Percentiles rank a stretch among this genome's conserved stretches.
Evolutionary conservation across 2,888 invertebrate species (phyloP).

Genomic region (Rosalia funebris): DNA sequence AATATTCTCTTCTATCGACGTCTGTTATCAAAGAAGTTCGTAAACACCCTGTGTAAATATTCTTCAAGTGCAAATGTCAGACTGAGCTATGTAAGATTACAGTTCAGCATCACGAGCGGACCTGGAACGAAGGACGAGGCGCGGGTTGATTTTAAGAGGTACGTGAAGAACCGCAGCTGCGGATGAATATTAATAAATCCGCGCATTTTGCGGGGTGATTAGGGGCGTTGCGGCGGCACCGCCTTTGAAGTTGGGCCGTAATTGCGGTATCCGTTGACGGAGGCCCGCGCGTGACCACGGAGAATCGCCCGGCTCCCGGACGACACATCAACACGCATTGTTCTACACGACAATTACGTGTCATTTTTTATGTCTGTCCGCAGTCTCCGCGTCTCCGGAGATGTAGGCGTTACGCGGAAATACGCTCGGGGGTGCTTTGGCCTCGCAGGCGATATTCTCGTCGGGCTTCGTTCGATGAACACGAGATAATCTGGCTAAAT

Average conservation of each 20-base stretch:
- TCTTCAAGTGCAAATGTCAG: no score
- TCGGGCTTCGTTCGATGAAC: no score
- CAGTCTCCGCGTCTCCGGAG: background rate
- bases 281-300: slow-evolving; percentile 59
- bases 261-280: slow-evolving; percentile 58
- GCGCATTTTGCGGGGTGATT: slow-evolving; percentile 56
- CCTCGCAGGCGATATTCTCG: no score
- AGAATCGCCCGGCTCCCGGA: slow-evolving; percentile 58
- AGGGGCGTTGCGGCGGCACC: slow-evolving; percentile 49
- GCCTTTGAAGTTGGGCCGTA: slow-evolving; percentile 53
- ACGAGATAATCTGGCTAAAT: no score
- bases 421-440: background rate
- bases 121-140: no score
- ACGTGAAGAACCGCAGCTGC: slow-evolving; percentile 50
- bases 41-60: no score
- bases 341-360: slow-evolving; percentile 39
- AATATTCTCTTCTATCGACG: no score
- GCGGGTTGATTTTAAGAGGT: slow-evolving; percentile 46
- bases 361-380: slow-evolving; percentile 30
- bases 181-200: slow-evolving; percentile 57
- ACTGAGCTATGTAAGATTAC: no score
- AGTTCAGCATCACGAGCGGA: no score
- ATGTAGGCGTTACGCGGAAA: background rate
- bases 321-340: slow-evolving; percentile 45
- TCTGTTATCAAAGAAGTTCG: no score